Percentiles rank a stretch among this genome's conserved stretches.
Conservation (phyloP, 37 sponge, comb jelly and placozoan genomes). For the Oopsacas minuta region DNA sequence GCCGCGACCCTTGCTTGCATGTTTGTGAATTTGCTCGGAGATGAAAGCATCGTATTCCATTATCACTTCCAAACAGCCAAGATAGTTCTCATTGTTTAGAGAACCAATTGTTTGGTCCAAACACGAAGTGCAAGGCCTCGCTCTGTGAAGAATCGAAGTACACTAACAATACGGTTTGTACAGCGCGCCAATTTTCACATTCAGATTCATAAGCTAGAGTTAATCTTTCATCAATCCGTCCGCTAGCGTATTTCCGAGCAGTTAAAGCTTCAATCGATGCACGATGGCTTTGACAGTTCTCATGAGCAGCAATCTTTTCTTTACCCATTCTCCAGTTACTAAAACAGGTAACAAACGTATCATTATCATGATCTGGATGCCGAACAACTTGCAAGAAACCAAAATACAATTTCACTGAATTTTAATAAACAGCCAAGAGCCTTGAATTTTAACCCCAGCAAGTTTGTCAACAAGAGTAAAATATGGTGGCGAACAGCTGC, state of each 20-base stretch:
- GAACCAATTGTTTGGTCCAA: too few relatives aligned
- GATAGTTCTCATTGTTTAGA: too few relatives aligned
- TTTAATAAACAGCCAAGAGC: slow-evolving; percentile 6
- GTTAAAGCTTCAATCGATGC: not conserved
- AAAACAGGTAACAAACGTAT: slow-evolving; percentile 11
- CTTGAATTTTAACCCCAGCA: not conserved
- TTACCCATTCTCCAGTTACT: too few relatives aligned
- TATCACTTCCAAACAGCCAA: too few relatives aligned
- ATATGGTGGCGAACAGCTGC: not conserved
- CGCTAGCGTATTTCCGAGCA: not conserved
- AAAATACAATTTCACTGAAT: not conserved
- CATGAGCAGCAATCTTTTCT: slow-evolving; percentile 12
- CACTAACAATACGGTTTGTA: too few relatives aligned
- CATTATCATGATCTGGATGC: not conserved
- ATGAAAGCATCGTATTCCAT: too few relatives aligned
- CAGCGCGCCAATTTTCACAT: slow-evolving; percentile 14
- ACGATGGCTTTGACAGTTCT: not conserved
- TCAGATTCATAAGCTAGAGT: not conserved
- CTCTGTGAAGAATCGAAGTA: too few relatives aligned
- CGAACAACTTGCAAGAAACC: slow-evolving; percentile 8
- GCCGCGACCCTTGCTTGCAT: too few relatives aligned
- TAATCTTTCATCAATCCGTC: not conserved
- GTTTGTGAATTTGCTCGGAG: too few relatives aligned
- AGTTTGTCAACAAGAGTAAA: slow-evolving; percentile 1
- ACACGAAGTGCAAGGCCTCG: too few relatives aligned